These are phyloP conservation scores for Drosophila nr. perissopoda DNA, from an alignment of 2,888 invertebrate species.

Conservation along the genomic window DNA sequence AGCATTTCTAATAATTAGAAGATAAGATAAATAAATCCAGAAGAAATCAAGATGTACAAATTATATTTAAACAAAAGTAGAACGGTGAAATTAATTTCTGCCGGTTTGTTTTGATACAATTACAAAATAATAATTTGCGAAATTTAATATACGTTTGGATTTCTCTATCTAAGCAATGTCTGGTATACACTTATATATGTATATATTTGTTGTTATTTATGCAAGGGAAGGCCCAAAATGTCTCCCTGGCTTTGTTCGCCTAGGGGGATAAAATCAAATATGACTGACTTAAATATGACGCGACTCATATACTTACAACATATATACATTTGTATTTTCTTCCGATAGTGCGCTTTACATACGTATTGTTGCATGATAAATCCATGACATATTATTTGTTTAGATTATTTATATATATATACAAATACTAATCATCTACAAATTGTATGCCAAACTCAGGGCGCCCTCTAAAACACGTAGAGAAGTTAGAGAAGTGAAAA, in stretches of 20 bases:
- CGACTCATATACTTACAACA: neutral
- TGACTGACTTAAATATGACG: neutral
- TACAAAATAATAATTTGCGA: slow-evolving; percentile 16
- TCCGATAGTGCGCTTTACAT: neutral
- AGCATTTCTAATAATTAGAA: slow-evolving; percentile 14
- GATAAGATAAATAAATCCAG: slow-evolving; percentile 1
- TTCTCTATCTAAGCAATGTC: neutral
- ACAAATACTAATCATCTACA: neutral
- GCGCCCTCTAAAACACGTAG: no score
- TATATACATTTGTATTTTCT: neutral
- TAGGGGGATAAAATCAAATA: neutral
- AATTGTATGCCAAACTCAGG: neutral
- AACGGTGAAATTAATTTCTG: neutral
- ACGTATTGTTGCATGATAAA: neutral
- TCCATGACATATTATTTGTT: neutral
- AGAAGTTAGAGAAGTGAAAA: no score
- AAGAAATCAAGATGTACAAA: neutral
- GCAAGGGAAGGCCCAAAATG: neutral
- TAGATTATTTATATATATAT: neutral
- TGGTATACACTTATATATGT: neutral
- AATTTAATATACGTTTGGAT: slow-evolving; percentile 19
- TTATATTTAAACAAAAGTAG: neutral
- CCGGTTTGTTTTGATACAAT: slow-evolving; percentile 45
- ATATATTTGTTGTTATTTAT: neutral
- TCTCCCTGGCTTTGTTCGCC: neutral